Conservation (phyloP, 2,797 vertebrate genomes). For the Cuculus canorus region DNA sequence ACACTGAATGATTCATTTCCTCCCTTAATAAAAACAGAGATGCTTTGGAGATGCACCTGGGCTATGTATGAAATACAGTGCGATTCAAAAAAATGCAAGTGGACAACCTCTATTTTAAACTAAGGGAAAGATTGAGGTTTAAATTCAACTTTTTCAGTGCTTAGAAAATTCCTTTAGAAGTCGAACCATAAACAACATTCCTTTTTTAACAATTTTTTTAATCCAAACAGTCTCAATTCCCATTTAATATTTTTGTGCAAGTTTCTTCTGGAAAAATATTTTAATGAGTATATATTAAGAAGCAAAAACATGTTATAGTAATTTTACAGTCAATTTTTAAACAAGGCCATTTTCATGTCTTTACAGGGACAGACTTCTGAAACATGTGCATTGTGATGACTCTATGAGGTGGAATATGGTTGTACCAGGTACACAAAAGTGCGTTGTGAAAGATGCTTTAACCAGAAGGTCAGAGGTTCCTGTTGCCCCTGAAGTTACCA, state of each 20-base stretch:
- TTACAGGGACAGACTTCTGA: not conserved
- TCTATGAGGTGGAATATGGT: not conserved
- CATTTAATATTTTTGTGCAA: not conserved
- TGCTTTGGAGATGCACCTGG: not conserved
- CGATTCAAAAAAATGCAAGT: not conserved
- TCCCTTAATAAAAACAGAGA: not conserved
- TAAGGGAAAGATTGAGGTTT: not conserved
- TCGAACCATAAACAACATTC: not conserved
- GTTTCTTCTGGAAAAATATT: not conserved
- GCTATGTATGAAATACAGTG: not conserved
- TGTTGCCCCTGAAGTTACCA: not conserved
- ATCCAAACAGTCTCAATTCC: not conserved
- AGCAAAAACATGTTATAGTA: not conserved
- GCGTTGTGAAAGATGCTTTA: not conserved
- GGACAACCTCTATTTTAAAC: not conserved
- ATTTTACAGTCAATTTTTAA: not conserved
- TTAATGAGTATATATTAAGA: not conserved
- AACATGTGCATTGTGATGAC: not conserved
- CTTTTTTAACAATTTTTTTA: not conserved
- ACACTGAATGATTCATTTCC: not conserved
- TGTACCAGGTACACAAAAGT: not conserved
- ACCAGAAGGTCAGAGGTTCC: not conserved
- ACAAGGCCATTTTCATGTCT: not conserved
- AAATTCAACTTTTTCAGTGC: not conserved
- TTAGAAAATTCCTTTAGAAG: not conserved